Conservation (phyloP, 2,113 vertebrate genomes). For the Puma concolor region DNA sequence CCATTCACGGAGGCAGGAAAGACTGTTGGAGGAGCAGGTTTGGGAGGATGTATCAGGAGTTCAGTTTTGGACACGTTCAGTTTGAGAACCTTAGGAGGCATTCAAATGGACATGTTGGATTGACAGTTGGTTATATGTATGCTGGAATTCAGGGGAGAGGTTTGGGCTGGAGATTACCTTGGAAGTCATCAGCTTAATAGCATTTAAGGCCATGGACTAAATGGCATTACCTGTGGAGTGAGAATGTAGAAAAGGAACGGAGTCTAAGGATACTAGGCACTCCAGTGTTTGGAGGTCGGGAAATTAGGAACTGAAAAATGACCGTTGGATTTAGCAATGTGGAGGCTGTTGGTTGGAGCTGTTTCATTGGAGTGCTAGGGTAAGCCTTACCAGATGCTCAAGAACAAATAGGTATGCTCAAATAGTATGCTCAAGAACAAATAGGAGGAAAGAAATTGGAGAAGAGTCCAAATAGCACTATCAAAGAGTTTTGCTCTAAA, state of each 20-base stretch:
- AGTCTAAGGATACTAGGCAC: background rate
- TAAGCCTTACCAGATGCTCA: background rate
- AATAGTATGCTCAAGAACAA: background rate
- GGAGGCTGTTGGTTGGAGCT: background rate
- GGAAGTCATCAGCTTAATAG: background rate
- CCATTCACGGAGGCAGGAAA: background rate
- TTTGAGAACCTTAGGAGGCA: background rate
- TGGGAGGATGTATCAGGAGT: background rate
- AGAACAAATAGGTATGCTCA: background rate
- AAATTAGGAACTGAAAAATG: background rate
- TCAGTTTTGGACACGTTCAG: background rate
- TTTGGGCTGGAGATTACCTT: background rate
- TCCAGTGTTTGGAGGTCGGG: background rate
- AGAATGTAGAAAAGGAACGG: background rate
- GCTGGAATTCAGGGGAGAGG: background rate
- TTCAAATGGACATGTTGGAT: background rate
- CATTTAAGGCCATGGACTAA: background rate
- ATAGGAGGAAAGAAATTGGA: background rate
- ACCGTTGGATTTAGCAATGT: background rate
- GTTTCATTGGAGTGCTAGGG: background rate
- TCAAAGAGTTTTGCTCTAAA: background rate
- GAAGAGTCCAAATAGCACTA: background rate
- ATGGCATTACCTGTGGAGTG: background rate
- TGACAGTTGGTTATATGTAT: background rate
- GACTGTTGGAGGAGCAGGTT: too few relatives aligned